A percentile compares a stretch with the other conserved stretches of the same genome.
phyloP scores from a whole-genome alignment of 2,113 vertebrate genomes.

The Aplodontia rufa region DNA sequence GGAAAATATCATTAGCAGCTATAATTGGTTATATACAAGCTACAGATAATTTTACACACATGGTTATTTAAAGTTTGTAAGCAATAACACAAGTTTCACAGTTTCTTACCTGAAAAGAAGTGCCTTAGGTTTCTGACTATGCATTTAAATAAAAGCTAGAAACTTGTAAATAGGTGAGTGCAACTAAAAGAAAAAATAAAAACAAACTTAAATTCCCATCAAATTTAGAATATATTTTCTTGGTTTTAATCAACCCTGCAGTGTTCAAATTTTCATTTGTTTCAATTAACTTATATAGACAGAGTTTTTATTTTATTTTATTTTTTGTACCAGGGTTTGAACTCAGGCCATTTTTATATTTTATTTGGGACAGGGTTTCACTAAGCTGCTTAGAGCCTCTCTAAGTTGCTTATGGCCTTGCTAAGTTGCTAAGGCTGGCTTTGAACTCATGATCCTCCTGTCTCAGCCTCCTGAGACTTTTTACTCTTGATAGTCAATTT shows the following conservation, averaged over 20 bases:
- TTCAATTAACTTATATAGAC: background rate
- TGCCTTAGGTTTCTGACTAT: background rate
- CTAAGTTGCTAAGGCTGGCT: too few relatives aligned
- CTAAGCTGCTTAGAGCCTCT: too few relatives aligned
- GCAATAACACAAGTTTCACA: background rate
- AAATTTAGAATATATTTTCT: background rate
- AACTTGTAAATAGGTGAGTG: background rate
- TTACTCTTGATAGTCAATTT: background rate
- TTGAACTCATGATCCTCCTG: too few relatives aligned
- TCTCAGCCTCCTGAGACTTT: too few relatives aligned
- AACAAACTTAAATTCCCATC: background rate
- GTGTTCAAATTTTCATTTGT: background rate
- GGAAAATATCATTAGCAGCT: background rate
- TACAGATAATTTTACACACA: background rate
- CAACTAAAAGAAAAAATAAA: background rate
- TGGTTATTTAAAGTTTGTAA: background rate
- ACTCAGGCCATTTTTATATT: too few relatives aligned
- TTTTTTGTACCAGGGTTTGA: too few relatives aligned
- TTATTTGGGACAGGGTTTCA: too few relatives aligned
- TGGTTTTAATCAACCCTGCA: background rate
- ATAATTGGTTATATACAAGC: background rate
- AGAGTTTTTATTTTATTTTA: too few relatives aligned
- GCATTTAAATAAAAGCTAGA: conserved; percentile 34
- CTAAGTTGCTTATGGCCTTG: too few relatives aligned
- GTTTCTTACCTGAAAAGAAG: conserved; percentile 17